These are phyloP conservation scores for Entelurus aequoreus DNA, from an alignment of 2,113 vertebrate species.

Conservation along the genomic window DNA sequence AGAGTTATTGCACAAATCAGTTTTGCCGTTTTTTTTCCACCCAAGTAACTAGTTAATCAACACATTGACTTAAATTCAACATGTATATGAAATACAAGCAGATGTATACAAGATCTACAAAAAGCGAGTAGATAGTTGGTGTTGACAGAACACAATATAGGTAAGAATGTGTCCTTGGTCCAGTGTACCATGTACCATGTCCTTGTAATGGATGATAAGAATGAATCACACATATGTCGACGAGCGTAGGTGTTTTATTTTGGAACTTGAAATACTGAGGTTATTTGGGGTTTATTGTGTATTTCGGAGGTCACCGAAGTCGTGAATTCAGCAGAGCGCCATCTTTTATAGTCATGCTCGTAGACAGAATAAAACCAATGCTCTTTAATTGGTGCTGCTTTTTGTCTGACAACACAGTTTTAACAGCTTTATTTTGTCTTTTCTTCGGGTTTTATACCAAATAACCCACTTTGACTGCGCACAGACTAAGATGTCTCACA, in stretches of 20 bases:
- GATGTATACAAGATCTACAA: too few relatives aligned
- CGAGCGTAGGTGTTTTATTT: slow-evolving; percentile 19
- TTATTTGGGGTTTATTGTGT: slow-evolving; percentile 33
- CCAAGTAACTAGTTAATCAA: too few relatives aligned
- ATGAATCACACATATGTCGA: slow-evolving; percentile 15
- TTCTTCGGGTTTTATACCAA: neutral
- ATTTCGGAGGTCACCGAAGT: slow-evolving; percentile 35
- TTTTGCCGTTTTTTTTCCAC: too few relatives aligned
- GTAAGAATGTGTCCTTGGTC: slow-evolving; percentile 25
- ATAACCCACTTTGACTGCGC: too few relatives aligned
- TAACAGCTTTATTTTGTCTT: slow-evolving; percentile 16
- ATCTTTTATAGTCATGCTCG: slow-evolving; percentile 29
- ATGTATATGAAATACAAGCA: too few relatives aligned
- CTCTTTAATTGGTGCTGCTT: slow-evolving; percentile 23
- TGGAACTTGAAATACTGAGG: slow-evolving; percentile 32
- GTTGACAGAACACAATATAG: neutral
- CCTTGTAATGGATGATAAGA: slow-evolving; percentile 1
- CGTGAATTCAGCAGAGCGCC: slow-evolving; percentile 27
- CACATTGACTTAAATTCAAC: too few relatives aligned
- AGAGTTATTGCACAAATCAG: too few relatives aligned
- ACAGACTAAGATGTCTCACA: too few relatives aligned
- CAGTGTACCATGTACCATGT: slow-evolving; percentile 1
- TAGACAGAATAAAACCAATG: slow-evolving; percentile 29
- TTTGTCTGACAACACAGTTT: slow-evolving; percentile 24
- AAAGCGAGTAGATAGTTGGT: slow-evolving; percentile 7